These are phyloP conservation scores for Dryobates pubescens DNA, from an alignment of 2,797 vertebrate genomes.

Conservation along the genomic window DNA sequence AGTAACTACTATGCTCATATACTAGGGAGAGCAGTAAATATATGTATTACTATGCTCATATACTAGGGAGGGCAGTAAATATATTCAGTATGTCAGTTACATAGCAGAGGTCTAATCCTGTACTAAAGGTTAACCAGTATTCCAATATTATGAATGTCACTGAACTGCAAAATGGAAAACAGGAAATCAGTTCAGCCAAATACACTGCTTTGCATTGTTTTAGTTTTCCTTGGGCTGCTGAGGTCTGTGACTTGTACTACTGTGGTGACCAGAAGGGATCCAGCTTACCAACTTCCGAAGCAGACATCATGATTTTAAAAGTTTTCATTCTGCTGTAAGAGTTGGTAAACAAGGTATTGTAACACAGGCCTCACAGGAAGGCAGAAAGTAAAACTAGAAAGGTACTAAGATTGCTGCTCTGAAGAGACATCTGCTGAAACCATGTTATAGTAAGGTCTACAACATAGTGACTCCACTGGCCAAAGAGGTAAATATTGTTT, in stretches of 20 bases:
- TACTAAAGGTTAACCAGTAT: neutral
- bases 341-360: neutral
- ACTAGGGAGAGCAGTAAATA: neutral
- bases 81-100: neutral
- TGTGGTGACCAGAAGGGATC: neutral
- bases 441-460: neutral
- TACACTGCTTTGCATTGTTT: neutral
- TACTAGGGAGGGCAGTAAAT: neutral
- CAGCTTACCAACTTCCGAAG: neutral
- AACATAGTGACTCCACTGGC: neutral
- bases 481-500: neutral
- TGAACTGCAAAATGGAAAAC: neutral
- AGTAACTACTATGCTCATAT: neutral
- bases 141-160: neutral
- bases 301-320: neutral
- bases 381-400: neutral
- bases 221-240: neutral
- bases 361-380: neutral
- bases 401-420: neutral
- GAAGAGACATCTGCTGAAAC: neutral
- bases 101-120: neutral
- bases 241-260: neutral
- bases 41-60: neutral
- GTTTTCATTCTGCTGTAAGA: neutral
- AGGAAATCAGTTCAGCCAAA: neutral